Evolutionary conservation across 2,113 vertebrate species (phyloP), one percentile per base, ranked within the genome.

Genomic region (Ornithorhynchus anatinus): DNA sequence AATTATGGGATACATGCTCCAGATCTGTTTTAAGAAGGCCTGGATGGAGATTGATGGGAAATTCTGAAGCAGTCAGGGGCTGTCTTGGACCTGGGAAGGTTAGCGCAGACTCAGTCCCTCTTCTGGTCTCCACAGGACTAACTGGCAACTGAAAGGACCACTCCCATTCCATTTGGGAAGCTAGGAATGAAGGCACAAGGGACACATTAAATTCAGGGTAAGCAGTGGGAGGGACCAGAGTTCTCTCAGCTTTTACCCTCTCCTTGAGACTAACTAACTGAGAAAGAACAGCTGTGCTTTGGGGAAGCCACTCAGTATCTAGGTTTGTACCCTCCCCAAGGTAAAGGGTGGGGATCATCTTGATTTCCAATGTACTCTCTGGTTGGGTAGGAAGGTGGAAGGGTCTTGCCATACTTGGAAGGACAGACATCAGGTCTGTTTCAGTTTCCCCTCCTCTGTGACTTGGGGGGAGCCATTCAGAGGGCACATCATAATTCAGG

Each of bases 321-420:
- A 32, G 3, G 8, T 15, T 23, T n/a, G 29, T 31, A 32, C 22
- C 23, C 44, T 12, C 31, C 33, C 4, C 53, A 48, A 7, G 12
- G 22, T 6, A 10, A 15, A 12, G 22, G 11, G 10, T 23, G 2
- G 2, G 8, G 16, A 6, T 38, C 32, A 37, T 6, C 0, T 4
- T 25, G 7, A 17, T 45, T 22, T 36, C 43, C 23, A 14, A n/a
- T 32, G 42, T 16, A 15, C 14, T 36, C 16, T 51, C 58, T 32
- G 16, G 6, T 3, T 5, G 10, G 33, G 13, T 13, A 14, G 58
- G 27, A 25, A 44, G 48, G 32, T 12, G 52, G 29, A 10, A 35
- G 17, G 47, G 8, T 5, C 2, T 31, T 7, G 39, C 14, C 20
- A 58, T 51, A 39, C 50, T 10, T 19, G 3, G 8, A 6, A 20